These are phyloP conservation scores for Sympetrum striolatum DNA, from an alignment of 2,888 invertebrate species.

Conservation along the genomic window DNA sequence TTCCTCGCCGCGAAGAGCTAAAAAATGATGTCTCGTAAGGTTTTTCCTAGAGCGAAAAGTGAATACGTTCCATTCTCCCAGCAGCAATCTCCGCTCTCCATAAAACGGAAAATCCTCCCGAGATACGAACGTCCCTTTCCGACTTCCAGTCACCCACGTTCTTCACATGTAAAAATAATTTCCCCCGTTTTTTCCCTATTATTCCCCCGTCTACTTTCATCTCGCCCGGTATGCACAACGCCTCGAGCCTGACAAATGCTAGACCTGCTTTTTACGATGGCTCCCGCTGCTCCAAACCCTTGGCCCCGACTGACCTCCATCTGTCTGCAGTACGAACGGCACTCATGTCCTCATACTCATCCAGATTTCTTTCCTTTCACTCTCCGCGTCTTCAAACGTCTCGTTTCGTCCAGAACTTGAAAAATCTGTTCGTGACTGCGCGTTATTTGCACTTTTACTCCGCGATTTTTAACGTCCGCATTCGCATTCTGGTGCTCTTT, in stretches of 20 bases:
- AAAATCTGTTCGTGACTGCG: neutral
- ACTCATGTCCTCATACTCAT: neutral
- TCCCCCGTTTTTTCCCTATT: neutral
- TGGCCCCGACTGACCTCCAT: constrained; percentile 7
- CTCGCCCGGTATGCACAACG: neutral
- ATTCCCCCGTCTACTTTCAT: neutral
- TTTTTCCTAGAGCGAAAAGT: neutral
- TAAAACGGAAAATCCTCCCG: neutral
- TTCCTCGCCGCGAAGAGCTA: neutral
- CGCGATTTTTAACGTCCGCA: neutral
- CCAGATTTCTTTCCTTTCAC: neutral
- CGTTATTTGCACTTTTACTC: neutral
- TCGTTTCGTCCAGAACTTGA: no score
- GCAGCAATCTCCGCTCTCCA: neutral
- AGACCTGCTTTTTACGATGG: constrained; percentile 15
- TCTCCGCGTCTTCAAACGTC: neutral
- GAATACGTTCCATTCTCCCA: no score
- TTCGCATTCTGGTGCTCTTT: neutral
- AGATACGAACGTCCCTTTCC: neutral
- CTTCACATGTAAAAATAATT: neutral
- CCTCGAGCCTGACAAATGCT: constrained; percentile 19
- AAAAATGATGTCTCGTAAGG: neutral
- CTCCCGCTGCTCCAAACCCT: constrained; percentile 14
- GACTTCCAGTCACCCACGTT: neutral
- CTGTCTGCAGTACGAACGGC: neutral